Conservation (phyloP, 2,113 vertebrate species). For the Pelvicachromis taeniatus region DNA sequence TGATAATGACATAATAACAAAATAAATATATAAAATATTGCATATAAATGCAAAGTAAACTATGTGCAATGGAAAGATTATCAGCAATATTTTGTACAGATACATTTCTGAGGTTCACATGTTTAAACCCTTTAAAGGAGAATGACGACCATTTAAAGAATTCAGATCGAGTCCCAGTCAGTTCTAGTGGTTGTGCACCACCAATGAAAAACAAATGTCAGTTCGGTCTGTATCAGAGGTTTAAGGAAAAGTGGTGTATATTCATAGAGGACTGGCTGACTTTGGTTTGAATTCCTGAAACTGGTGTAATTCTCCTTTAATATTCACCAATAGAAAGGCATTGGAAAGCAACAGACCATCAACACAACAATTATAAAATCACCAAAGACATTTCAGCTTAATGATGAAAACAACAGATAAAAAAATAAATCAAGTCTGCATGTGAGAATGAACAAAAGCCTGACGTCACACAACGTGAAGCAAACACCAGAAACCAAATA, state of each 20-base stretch:
- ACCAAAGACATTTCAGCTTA: not conserved
- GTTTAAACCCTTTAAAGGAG: slow-evolving; percentile 40
- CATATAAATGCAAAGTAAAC: slow-evolving; percentile 68
- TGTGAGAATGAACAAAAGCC: not conserved
- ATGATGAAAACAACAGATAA: not conserved
- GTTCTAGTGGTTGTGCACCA: not conserved
- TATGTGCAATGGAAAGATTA: slow-evolving; percentile 80
- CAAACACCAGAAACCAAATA: not conserved
- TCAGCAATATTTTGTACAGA: slow-evolving; percentile 72
- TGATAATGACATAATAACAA: too few relatives aligned
- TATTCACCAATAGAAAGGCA: slow-evolving; percentile 42
- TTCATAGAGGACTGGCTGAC: not conserved
- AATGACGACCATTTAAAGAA: not conserved
- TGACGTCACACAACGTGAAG: not conserved
- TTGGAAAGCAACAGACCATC: not conserved
- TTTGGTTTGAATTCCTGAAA: not conserved
- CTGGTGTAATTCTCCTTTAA: not conserved
- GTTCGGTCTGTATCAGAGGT: not conserved
- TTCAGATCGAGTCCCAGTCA: not conserved
- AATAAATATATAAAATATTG: slow-evolving; percentile 74
- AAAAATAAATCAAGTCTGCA: not conserved
- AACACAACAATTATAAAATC: slow-evolving; percentile 47
- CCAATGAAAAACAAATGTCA: not conserved
- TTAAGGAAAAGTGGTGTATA: not conserved
- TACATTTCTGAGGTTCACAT: slow-evolving; percentile 74